Percentiles rank a stretch among this genome's conserved stretches.
phyloP scores from a whole-genome alignment of 2,113 vertebrate species.

The Grammomys surdaster region DNA sequence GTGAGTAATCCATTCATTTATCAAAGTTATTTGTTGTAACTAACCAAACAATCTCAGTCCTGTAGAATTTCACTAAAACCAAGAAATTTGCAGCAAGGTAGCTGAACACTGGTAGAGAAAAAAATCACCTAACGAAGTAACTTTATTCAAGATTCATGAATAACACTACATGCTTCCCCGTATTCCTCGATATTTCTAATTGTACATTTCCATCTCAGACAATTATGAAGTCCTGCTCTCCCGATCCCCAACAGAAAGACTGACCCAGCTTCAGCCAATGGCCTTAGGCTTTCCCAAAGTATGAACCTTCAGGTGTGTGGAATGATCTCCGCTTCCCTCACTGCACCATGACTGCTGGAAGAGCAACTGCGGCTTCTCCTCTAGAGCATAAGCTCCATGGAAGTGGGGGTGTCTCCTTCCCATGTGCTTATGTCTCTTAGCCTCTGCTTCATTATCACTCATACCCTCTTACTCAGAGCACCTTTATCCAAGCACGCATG shows the following conservation, averaged over 20 bases:
- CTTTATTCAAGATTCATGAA: conserved; percentile 24
- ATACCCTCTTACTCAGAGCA: not conserved
- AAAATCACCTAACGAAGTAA: not conserved
- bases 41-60: not conserved
- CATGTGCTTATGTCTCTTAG: not conserved
- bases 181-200: not conserved
- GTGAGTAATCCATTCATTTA: not conserved
- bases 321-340: not conserved
- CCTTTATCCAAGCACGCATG: not conserved
- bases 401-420: not conserved
- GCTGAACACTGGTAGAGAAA: not conserved
- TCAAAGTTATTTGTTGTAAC: not conserved
- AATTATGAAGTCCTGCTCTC: not conserved
- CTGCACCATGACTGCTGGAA: not conserved
- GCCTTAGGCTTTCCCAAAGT: not conserved
- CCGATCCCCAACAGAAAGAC: not conserved
- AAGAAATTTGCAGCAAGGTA: not conserved
- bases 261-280: not conserved
- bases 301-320: not conserved
- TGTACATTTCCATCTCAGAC: not conserved
- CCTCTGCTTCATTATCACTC: not conserved
- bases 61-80: not conserved
- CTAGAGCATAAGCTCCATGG: not conserved
- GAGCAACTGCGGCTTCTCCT: not conserved
- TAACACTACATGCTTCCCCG: not conserved